Evolutionary conservation across 64 coral and sea anemone genomes (phyloP).

Genomic region (Actinia tenebrosa): DNA sequence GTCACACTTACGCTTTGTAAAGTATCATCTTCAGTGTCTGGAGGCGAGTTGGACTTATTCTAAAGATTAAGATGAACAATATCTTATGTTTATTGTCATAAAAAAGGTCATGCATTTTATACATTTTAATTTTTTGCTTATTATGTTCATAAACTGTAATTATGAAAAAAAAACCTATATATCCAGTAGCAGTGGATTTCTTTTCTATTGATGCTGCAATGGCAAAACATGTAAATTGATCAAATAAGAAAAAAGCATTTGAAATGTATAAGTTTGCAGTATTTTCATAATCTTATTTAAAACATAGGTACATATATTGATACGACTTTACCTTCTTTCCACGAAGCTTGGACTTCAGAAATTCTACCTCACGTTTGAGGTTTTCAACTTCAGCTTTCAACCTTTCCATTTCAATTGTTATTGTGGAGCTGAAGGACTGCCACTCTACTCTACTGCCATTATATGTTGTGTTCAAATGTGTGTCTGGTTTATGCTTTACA

Average conservation of each 20-base stretch:
- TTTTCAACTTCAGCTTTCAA: background rate
- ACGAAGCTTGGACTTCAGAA: background rate
- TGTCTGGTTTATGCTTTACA: background rate
- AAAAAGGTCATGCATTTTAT: background rate
- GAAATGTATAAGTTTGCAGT: background rate
- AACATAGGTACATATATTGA: background rate
- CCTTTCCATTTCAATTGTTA: background rate
- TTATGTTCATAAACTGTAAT: background rate
- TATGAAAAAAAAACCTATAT: background rate
- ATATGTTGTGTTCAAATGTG: background rate
- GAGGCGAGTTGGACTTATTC: background rate
- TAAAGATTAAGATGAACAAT: background rate
- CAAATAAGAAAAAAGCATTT: background rate
- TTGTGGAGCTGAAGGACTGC: background rate
- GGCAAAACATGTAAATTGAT: background rate
- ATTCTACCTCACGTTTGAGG: background rate
- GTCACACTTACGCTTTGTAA: background rate
- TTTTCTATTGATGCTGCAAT: background rate
- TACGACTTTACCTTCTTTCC: background rate
- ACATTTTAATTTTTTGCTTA: background rate
- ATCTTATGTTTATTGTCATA: background rate
- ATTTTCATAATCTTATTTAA: background rate
- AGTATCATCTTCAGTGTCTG: background rate
- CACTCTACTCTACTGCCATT: background rate
- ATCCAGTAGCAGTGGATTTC: background rate